Evolutionary conservation across 1,140 invertebrate genomes (phyloP), one percentile per base, ranked within the genome.

Genomic region (Globodera rostochiensis): DNA sequence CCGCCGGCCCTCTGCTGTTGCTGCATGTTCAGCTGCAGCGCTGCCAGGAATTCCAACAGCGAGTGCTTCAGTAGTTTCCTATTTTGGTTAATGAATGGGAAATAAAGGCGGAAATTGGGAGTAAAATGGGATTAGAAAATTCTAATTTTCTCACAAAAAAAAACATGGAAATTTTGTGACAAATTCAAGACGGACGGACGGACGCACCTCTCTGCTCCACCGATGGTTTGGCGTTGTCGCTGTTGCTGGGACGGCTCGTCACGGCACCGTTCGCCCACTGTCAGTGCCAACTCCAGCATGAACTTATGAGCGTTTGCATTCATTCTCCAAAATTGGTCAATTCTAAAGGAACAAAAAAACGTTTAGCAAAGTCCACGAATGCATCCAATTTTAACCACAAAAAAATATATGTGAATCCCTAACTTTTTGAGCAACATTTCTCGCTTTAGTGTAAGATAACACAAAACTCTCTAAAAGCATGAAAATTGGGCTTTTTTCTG

Each of bases 281-380:
- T 49, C 57, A 73, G 6, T 53, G 71, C 78, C 57, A 83, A 69
- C 8, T 82, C 73, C 25, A 69, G 36, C 81, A 83, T 83, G 67
- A 83, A 83, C 21, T 83, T 79, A 19, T 69, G 73, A 5, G 82
- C 82, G 53, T 75, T 79, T 6, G 64, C 70, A 71, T 83, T 83
- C 49, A 73, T 46, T 74, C 77, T 79, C 82, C 82, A 83, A 74
- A 83, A 83, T 25, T 79, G 82, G 60, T 83, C 82, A 64, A 64
- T 19, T 19, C 57, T 64, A 15, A 64, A 64, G 6, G 8, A 11
- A 36, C 1, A 36, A 3, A 36, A 36, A 53, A 11, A 1, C 8
- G 53, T 53, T 7, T 9, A 53, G 8, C 13, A 53, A 74, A 74
- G 53, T 47, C 70, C 83, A 6, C 15, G 15, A 60, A 45, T 7